Evolutionary conservation across 1,140 invertebrate genomes (phyloP).

Genomic region (Lasaia peninsularis): DNA sequence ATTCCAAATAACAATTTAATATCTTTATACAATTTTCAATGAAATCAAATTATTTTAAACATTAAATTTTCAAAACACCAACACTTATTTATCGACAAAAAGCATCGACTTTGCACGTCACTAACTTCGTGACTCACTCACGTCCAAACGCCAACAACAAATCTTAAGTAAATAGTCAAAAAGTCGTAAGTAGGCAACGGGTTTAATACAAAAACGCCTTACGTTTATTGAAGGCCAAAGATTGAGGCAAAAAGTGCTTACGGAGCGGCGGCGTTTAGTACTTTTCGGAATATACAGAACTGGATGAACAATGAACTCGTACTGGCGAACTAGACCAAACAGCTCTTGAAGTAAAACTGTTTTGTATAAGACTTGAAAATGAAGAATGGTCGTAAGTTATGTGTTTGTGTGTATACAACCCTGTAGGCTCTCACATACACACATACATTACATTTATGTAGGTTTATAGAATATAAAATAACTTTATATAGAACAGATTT

Average conservation of each 20-base stretch:
- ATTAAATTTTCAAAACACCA: too few species aligned
- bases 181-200: slow-evolving; percentile 51
- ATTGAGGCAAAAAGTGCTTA: slow-evolving; percentile 15
- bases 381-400: background rate
- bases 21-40: too few species aligned
- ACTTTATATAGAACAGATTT: too few species aligned
- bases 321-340: slow-evolving; percentile 69
- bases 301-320: slow-evolving; percentile 67
- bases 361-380: slow-evolving; percentile 39
- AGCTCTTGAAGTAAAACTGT: slow-evolving; percentile 41
- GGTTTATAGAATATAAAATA: too few species aligned
- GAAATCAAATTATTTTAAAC: too few species aligned
- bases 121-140: slow-evolving; percentile 60
- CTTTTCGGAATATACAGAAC: slow-evolving; percentile 29
- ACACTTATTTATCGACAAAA: background rate
- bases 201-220: slow-evolving; percentile 52
- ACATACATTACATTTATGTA: background rate
- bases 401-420: background rate
- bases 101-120: background rate
- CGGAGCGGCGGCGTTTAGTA: slow-evolving; percentile 53
- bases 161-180: slow-evolving; percentile 44
- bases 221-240: slow-evolving; percentile 38
- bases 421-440: slow-evolving; percentile 2
- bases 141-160: slow-evolving; percentile 72
- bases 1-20: too few species aligned